Evolutionary conservation across 2,888 invertebrate species (phyloP), one percentile per base, ranked within the genome.

Genomic region (Athalia cordata): DNA sequence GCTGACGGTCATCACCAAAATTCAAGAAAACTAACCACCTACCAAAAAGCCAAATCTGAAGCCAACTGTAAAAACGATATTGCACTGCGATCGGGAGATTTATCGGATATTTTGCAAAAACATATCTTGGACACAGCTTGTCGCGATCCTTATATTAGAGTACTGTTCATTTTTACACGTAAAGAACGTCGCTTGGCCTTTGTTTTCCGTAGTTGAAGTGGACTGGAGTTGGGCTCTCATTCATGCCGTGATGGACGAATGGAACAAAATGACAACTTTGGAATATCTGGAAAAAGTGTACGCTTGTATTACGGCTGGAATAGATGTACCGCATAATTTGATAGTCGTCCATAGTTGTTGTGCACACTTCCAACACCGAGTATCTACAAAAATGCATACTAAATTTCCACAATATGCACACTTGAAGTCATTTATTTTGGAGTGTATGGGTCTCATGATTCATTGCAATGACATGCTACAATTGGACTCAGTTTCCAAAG

Each of bases 211-310:
- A n/a, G 57, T 77, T 15, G 64, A 64, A 9, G n/a, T 52, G 43
- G 65, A 76, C n/a, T 76, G 76, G 76, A 64, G 64, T 64, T 76
- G 77, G 77, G 77, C 66, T n/a, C 8, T 62, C 9, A 77, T 77
- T 13, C 52, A 77, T 66, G 5, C 55, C 11, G 8, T 77, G 0
- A 65, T 77, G 45, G n/a, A 45, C 5, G 55, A 77, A 3, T 77
- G 65, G 65, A 77, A 65, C 47, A 45, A 57, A 9, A 77, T 66
- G 5, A 45, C 55, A n/a, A 15, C 66, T 9, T 15, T 55, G 8
- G 43, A 52, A 6, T 77, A 77, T 57, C 66, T 77, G 52, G 45
- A 57, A 45, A 9, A 49, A 7, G 52, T 45, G 1, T 77, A 43
- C 15, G n/a, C 47, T 47, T 77, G 55, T 57, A 8, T 66, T 29